These are phyloP conservation scores for Ancistrus triradiatus DNA, from an alignment of 2,113 vertebrate species.

Conservation along the genomic window DNA sequence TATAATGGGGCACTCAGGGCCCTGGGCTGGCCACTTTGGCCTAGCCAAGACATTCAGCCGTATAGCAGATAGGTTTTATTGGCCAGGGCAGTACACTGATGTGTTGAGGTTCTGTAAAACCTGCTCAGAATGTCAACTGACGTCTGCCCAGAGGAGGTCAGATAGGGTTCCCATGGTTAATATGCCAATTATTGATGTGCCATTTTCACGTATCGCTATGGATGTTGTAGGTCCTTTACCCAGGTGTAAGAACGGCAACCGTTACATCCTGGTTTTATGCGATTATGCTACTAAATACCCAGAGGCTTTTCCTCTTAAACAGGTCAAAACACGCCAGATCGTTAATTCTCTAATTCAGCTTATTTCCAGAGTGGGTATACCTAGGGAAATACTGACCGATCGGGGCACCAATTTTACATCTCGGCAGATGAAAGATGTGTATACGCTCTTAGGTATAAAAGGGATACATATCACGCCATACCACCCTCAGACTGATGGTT, in stretches of 20 bases:
- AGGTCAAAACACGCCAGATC: background rate
- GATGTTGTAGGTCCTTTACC: slow-evolving; percentile 8
- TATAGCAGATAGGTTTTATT: slow-evolving; percentile 18
- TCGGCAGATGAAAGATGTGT: background rate
- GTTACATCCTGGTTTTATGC: background rate
- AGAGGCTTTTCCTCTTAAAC: slow-evolving; percentile 5
- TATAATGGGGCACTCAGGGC: slow-evolving; percentile 7
- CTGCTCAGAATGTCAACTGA: slow-evolving; percentile 20
- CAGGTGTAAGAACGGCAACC: background rate
- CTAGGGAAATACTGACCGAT: background rate
- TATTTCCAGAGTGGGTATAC: slow-evolving; percentile 15
- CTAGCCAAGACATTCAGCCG: slow-evolving; percentile 2
- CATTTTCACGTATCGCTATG: slow-evolving; percentile 17
- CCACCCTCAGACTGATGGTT: background rate
- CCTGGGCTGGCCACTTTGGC: slow-evolving; percentile 21
- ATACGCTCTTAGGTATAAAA: background rate
- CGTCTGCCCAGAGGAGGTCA: background rate
- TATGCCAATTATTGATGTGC: slow-evolving; percentile 9
- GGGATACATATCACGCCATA: background rate
- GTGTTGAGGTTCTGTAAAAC: slow-evolving; percentile 17
- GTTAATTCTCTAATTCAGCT: slow-evolving; percentile 11
- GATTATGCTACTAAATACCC: no score
- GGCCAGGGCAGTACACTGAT: slow-evolving; percentile 14
- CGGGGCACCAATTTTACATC: slow-evolving; percentile 7
- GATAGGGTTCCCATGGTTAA: slow-evolving; percentile 18